Evolutionary conservation across 1,140 invertebrate species (phyloP), one percentile per base, ranked within the genome.

Genomic region (Sitodiplosis mosellana): DNA sequence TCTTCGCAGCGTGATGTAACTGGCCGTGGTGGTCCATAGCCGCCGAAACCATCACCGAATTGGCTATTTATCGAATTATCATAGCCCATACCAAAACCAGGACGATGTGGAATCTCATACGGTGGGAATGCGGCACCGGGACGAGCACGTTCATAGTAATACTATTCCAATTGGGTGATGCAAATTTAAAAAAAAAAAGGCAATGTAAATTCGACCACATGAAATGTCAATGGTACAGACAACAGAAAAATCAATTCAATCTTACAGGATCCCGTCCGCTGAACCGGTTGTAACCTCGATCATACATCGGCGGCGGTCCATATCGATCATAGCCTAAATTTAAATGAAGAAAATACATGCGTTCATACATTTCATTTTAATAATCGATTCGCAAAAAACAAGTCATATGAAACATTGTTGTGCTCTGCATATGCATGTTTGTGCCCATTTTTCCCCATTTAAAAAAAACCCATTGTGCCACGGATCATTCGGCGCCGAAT

Each of bases 1-100:
- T 84, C 81, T 54, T 87, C 83, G 59, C 84, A 87, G 38, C 77
- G 65, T 2, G 76, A 59, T 38, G 57, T 54, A 10, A 55, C 57
- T 18, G 61, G 57, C 18, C 63, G 55, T 20, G 59, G 54, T 33
- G 59, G 50, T 11, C 59, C 63, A 51, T 49, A 49, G 2, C 56
- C 52, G 48, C 52, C 41, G 12, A 55, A 59, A 38, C 46, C 50
- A 41, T 54, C 47, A 1, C 14, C 57, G 27, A 6, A 48, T 48
- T 19, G 8, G 33, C 52, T 53, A 51, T 59, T 59, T 17, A 60
- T 54, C 2, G 59, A 15, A 27, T 48, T 48, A 21, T 46, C 51
- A 6, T 60, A 61, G 12, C 57, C 59, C 6, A 59, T 8, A 1
- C 19, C 42, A 18, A 46, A 33, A 33, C 40, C 21, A 18, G 44